Evolutionary conservation across 2,797 vertebrate species (phyloP), one percentile per base, ranked within the genome.

Genomic region (Steatocranus sp.): DNA sequence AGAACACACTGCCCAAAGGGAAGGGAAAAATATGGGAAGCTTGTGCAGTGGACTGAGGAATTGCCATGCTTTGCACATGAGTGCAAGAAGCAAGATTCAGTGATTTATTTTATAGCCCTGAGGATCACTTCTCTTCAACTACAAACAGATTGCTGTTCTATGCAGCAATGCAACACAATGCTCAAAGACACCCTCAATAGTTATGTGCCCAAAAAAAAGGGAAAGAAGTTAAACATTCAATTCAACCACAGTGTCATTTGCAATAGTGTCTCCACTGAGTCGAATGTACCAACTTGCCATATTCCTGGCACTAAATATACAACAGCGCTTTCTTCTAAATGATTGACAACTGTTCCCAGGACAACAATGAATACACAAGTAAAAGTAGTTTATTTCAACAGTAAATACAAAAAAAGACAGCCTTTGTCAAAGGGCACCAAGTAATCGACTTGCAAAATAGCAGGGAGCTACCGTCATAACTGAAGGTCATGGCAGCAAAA

Each of bases 1-100:
- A 85, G 87, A 92, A 93, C 90, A 92, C 85, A 89, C 86, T 90
- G 93, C 94, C 94, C 89, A 91, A 81, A 93, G 93, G 88, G 85
- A 86, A 80, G 70, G 79, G 53, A 36, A 81, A 79, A 91, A 88
- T 74, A 78, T 85, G 78, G 82, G 82, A 83, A 84, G 91, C 83
- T 88, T 91, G 89, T 91, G 93, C 91, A 93, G 88, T 89, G 91
- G 92, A 94, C 92, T 94, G 91, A 94, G 84, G 90, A 93, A 95
- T 93, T 90, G 85, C 92, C 86, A 90, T 91, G 87, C 87, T 91
- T 89, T 91, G 90, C 91, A 92, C 94, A 94, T 88, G 87, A 94
- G 92, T 76, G 86, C 76, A 92, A 92, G 89, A 80, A 93, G 89
- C 86, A 92, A 84, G 90, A 93, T 94, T 93, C 93, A 94, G 86